Evolutionary conservation across 2,113 vertebrate species (phyloP).

Genomic region (Carlito syrichta): DNA sequence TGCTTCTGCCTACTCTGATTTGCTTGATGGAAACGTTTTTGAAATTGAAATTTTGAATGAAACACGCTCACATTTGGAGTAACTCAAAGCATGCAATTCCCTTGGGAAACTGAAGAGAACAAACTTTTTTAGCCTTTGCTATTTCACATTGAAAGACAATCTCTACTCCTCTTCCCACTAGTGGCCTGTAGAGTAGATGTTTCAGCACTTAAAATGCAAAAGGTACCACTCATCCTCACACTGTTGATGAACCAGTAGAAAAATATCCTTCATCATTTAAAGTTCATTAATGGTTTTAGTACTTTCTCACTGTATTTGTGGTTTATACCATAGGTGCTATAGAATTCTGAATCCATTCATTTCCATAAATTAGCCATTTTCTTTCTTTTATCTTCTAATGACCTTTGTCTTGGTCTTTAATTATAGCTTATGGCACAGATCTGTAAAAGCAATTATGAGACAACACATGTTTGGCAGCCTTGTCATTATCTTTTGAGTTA

Average conservation of each 20-base stretch:
- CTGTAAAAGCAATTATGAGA: constrained; percentile 44
- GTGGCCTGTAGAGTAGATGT: neutral
- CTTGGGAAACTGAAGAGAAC: neutral
- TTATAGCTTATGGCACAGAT: constrained; percentile 24
- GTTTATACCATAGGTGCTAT: neutral
- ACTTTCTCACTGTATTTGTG: neutral
- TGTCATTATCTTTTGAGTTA: constrained; percentile 2
- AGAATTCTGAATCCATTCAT: constrained; percentile 5
- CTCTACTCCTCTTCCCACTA: neutral
- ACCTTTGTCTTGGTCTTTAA: constrained; percentile 36
- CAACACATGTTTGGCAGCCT: constrained; percentile 28
- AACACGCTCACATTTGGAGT: neutral
- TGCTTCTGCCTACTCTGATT: neutral
- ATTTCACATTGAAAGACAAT: neutral
- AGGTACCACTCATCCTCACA: neutral
- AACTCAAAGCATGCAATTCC: neutral
- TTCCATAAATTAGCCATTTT: constrained; percentile 46
- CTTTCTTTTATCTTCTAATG: constrained; percentile 12
- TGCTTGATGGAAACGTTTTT: neutral
- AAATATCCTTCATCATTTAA: neutral
- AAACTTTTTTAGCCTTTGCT: neutral
- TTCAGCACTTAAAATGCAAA: neutral
- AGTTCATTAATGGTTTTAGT: neutral
- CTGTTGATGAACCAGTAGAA: neutral
- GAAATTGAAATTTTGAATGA: neutral